phyloP scores from a whole-genome alignment of 2,888 invertebrate species.

The Chrysopilus asiliformis region DNA sequence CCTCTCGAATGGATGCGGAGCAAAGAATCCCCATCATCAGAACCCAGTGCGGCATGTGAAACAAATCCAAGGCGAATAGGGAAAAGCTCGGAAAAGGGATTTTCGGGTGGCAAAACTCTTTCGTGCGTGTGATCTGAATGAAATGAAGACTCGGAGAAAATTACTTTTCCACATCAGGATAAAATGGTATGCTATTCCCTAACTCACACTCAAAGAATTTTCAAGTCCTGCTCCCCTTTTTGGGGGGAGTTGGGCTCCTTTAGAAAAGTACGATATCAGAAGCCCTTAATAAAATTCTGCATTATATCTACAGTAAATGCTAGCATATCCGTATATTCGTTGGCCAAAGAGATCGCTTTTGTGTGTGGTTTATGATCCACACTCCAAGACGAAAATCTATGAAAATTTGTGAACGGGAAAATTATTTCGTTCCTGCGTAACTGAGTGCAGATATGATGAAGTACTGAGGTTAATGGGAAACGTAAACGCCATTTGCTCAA shows the following conservation, averaged over 20 bases:
- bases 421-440: slow-evolving; percentile 13
- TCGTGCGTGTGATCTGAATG: slow-evolving; percentile 22
- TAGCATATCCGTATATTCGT: too few relatives aligned
- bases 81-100: neutral
- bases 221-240: too few relatives aligned
- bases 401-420: slow-evolving; percentile 16
- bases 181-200: too few relatives aligned
- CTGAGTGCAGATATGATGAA: slow-evolving; percentile 15
- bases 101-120: slow-evolving; percentile 16
- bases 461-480: slow-evolving; percentile 14
- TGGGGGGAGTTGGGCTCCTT: too few relatives aligned
- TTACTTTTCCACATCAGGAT: too few relatives aligned
- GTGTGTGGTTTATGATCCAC: too few relatives aligned
- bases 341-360: too few relatives aligned
- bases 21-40: too few relatives aligned
- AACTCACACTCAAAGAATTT: too few relatives aligned
- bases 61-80: neutral
- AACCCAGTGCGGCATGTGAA: slow-evolving; percentile 4
- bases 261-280: too few relatives aligned
- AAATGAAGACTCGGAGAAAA: slow-evolving; percentile 15
- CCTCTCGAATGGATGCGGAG: neutral
- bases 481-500: slow-evolving; percentile 15
- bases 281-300: too few relatives aligned
- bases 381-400: slow-evolving; percentile 8
- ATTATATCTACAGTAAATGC: too few relatives aligned